These are phyloP conservation scores for Drosophila obscura DNA, from an alignment of 1,140 invertebrate genomes.

Conservation along the genomic window DNA sequence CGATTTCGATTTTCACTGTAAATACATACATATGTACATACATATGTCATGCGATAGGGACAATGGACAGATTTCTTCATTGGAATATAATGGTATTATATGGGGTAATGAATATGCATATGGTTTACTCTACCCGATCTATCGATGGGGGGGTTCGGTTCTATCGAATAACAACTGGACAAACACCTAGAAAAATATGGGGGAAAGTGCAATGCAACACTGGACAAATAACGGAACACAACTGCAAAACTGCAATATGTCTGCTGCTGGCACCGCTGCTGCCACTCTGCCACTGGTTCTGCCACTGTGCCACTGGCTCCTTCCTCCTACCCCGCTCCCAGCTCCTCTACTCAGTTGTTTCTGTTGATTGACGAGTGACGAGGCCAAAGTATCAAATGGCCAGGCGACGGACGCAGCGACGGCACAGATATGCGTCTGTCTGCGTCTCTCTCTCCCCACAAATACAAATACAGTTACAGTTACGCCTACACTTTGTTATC, in stretches of 20 bases:
- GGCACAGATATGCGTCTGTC: constrained; percentile 65
- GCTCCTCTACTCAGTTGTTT: not conserved
- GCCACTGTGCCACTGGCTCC: constrained; percentile 4
- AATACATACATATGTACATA: constrained; percentile 1
- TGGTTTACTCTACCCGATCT: constrained; percentile 56
- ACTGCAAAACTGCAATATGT: constrained; percentile 46
- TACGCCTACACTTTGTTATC: constrained; percentile 49
- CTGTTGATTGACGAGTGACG: constrained; percentile 57
- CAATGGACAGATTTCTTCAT: constrained; percentile 51
- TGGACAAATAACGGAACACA: constrained; percentile 31
- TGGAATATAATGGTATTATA: constrained; percentile 53
- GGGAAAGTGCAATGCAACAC: constrained; percentile 65
- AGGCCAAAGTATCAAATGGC: constrained; percentile 80
- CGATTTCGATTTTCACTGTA: constrained; percentile 69
- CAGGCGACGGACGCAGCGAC: constrained; percentile 29
- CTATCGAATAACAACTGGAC: constrained; percentile 71
- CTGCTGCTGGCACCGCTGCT: not conserved
- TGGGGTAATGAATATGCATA: constrained; percentile 77
- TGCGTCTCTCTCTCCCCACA: constrained; percentile 16
- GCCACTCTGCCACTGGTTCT: not conserved
- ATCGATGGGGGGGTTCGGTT: constrained; percentile 45
- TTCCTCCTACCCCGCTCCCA: not conserved
- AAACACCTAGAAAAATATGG: constrained; percentile 41
- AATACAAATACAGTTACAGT: constrained; percentile 44
- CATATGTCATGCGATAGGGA: constrained; percentile 33